Base-by-base conservation (phyloP, 2,113 vertebrate genomes). In the Catharus bicknelli region DNA sequence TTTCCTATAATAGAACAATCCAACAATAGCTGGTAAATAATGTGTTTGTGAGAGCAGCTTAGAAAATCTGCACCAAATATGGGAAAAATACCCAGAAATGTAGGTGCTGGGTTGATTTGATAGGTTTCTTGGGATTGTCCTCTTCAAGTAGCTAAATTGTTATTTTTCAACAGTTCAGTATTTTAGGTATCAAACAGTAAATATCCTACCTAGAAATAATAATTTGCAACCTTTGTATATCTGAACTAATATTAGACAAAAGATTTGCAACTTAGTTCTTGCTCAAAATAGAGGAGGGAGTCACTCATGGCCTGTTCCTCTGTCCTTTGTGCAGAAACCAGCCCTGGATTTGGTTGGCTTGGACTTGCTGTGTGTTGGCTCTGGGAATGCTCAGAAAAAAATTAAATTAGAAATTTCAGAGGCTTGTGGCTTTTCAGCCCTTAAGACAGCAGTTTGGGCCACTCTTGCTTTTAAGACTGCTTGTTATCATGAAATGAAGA, bases 131-230 rank as follows among this genome's bases (percentile, higher is more conserved):
- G 59, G 29, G 7, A 14, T 73, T 93, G 59, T n/a, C 9, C 13
- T 89, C 50, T 68, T 42, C 2, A 11, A 82, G 26, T 7, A 11
- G 10, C 11, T 64, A 27, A 62, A 51, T 30, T 78, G 5, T 30
- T 92, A 18, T 76, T 69, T 10, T 86, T 50, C 17, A 53, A 3
- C 45, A 64, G n/a, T 19, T 83, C 86, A 66, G 32, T 51, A 40
- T 92, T 38, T 94, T 74, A 88, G 45, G 72, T 91, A 66, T 25
- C n/a, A 91, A 80, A 36, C 17, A 73, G 40, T 76, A 90, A 96
- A 91, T 75, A 91, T 18, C 32, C 32, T 67, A 70, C 38, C 20
- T 59, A 57, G 26, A 86, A 93, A 83, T 66, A 51, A 74, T 51
- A 32, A 16, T 93, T 81, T 74, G 36, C 64, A 90, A 19, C 48